These are phyloP conservation scores for Oreonectes daqikongensis DNA, from an alignment of 2,797 vertebrate genomes.

Conservation along the genomic window DNA sequence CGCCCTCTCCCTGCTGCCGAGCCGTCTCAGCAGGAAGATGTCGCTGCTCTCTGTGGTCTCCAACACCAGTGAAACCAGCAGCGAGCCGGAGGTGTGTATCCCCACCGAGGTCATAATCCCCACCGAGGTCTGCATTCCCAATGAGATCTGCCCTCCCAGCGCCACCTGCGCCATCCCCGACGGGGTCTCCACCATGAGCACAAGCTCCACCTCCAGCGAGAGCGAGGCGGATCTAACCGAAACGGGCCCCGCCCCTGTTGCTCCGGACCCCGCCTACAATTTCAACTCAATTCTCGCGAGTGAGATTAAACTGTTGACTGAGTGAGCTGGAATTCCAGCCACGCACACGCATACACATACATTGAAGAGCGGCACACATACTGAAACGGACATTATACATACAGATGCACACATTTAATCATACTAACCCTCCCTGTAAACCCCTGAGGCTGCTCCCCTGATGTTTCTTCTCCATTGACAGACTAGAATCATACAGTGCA, in stretches of 20 bases:
- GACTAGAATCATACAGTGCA: slow-evolving; percentile 31
- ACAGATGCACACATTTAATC: slow-evolving; percentile 63
- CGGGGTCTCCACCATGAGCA: slow-evolving; percentile 81
- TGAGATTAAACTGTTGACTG: slow-evolving; percentile 88
- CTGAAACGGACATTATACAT: slow-evolving; percentile 51
- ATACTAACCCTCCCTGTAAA: slow-evolving; percentile 61
- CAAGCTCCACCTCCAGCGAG: slow-evolving; percentile 87
- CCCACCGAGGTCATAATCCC: slow-evolving; percentile 78
- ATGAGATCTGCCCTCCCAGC: slow-evolving; percentile 71
- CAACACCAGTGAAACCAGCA: slow-evolving; percentile 84
- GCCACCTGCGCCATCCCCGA: slow-evolving; percentile 75
- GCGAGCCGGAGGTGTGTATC: slow-evolving; percentile 81
- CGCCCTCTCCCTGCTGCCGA: slow-evolving; percentile 86
- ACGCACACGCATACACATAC: slow-evolving; percentile 61
- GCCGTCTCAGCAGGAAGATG: slow-evolving; percentile 84
- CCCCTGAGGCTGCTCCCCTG: slow-evolving; percentile 83
- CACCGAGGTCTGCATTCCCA: slow-evolving; percentile 83
- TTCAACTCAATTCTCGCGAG: slow-evolving; percentile 86
- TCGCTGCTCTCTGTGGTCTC: slow-evolving; percentile 84
- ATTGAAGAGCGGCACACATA: slow-evolving; percentile 33
- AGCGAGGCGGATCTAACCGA: slow-evolving; percentile 87
- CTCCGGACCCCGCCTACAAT: slow-evolving; percentile 80
- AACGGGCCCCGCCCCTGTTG: slow-evolving; percentile 66
- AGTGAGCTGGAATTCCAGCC: slow-evolving; percentile 74
- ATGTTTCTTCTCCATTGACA: slow-evolving; percentile 54